A percentile compares a stretch with the other conserved stretches of the same genome.
These are phyloP conservation scores for Montifringilla adamsi DNA, from an alignment of 2,113 vertebrate species.

Conservation along the genomic window DNA sequence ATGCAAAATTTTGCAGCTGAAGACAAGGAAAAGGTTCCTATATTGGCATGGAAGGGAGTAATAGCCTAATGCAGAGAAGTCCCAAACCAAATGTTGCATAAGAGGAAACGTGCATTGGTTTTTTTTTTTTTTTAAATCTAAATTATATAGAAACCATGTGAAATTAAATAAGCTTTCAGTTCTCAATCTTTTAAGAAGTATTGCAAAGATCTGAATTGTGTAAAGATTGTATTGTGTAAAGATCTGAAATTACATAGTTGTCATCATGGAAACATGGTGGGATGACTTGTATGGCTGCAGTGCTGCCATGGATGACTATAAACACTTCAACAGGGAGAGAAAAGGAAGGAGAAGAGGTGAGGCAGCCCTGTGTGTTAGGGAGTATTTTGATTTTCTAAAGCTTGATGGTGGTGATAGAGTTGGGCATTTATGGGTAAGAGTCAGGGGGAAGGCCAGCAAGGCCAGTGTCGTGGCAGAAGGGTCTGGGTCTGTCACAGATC, in stretches of 20 bases:
- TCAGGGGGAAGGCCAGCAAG: neutral
- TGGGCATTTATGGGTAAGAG: neutral
- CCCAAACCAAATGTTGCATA: neutral
- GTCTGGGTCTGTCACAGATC: neutral
- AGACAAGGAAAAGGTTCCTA: neutral
- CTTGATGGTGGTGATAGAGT: neutral
- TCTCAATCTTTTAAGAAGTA: neutral
- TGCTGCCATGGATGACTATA: neutral
- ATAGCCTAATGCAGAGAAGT: neutral
- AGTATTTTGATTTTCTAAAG: neutral
- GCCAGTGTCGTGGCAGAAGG: rapidly evolving
- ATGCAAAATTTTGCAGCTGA: neutral
- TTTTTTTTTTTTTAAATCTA: neutral
- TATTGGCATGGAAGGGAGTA: neutral
- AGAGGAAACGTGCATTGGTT: neutral
- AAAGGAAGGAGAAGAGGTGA: neutral
- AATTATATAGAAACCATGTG: neutral
- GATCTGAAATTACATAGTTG: neutral
- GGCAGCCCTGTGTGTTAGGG: too few relatives aligned
- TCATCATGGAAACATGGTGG: neutral
- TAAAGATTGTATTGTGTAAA: neutral
- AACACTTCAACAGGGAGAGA: neutral
- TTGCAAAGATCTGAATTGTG: neutral
- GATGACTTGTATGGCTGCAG: neutral
- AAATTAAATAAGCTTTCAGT: neutral